These are phyloP conservation scores for Volucella bombylans DNA, from an alignment of 2,888 invertebrate genomes.

Conservation along the genomic window DNA sequence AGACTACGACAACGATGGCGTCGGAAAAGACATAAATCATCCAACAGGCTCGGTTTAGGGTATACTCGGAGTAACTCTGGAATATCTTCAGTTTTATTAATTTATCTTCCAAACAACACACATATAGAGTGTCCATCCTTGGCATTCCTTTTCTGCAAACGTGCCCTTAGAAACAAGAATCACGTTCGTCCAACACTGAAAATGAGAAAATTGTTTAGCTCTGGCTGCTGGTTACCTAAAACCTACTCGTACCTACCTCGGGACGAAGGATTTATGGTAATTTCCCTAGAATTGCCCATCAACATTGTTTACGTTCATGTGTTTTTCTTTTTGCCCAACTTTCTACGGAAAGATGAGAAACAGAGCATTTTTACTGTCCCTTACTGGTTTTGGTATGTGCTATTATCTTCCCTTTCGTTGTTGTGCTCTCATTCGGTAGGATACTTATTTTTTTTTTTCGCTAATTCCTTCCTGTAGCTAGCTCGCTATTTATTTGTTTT, in stretches of 20 bases:
- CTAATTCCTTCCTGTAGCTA: slow-evolving; percentile 12
- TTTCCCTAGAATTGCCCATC: slow-evolving; percentile 65
- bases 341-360: background rate
- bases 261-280: slow-evolving; percentile 70
- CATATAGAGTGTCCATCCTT: too few species aligned
- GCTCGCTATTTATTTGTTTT: background rate
- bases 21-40: slow-evolving; percentile 55
- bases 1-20: slow-evolving; percentile 39
- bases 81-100: slow-evolving; percentile 67
- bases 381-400: slow-evolving; percentile 8
- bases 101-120: slow-evolving; percentile 44
- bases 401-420: slow-evolving; percentile 5
- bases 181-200: slow-evolving; percentile 25
- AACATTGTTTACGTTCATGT: slow-evolving; percentile 63
- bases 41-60: slow-evolving; percentile 45
- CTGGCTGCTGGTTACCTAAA: background rate
- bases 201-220: slow-evolving; percentile 24
- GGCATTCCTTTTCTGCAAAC: slow-evolving; percentile 1
- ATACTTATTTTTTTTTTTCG: slow-evolving; percentile 12
- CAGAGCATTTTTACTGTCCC: slow-evolving; percentile 5
- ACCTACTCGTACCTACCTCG: background rate
- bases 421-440: slow-evolving; percentile 7
- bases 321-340: slow-evolving; percentile 5
- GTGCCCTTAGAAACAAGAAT: slow-evolving; percentile 21
- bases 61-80: background rate